Base-by-base conservation (phyloP, 53 echinoderm and acorn worm genomes). In the Holothuria scabra region DNA sequence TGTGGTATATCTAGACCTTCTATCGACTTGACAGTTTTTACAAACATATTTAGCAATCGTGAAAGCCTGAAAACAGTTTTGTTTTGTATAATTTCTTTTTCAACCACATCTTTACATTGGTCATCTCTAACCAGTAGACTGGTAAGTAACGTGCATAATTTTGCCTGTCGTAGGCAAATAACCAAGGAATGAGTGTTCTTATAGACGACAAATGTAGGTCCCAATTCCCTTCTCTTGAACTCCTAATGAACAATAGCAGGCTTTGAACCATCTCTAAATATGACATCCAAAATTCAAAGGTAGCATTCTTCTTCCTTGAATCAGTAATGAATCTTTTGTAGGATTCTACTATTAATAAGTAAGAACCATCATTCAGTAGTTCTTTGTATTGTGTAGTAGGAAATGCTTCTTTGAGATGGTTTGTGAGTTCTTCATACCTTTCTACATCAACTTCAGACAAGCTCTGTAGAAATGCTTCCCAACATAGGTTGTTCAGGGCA, bases 111-210 rank as follows among this genome's bases (percentile, higher is more conserved):
- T 23, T 66, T 26, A 66, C 66, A 66, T n/a, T n/a, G n/a, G n/a
- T 34, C 56, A 28, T 19, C 34, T 58, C 32, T 22, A 82, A 13
- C 86, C 89, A 86, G 57, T 91, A 91, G 4, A 63, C 84, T 14
- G 94, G 89, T 41, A 93, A 57, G 64, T 90, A 93, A 5, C 90
- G 67, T 33, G 90, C 71, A 68, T 93, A 92, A 55, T 93, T n/a
- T 28, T 79, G 48, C 16, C 87, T 62, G 33, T 92, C 66, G 60
- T 86, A 89, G 28, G 84, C 72, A 65, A 92, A 92, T 64, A 89
- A 60, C 93, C 89, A 89, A 87, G n/a, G n/a, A n/a, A n/a, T n/a
- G n/a, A n/a, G n/a, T n/a, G n/a, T n/a, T n/a, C n/a, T n/a, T n/a
- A n/a, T 52, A 2, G 83, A 56, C 48, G 89, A 59, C 23, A 92